Evolutionary conservation across 2,888 invertebrate species (phyloP).

Genomic region (Scaptomyza reducta): DNA sequence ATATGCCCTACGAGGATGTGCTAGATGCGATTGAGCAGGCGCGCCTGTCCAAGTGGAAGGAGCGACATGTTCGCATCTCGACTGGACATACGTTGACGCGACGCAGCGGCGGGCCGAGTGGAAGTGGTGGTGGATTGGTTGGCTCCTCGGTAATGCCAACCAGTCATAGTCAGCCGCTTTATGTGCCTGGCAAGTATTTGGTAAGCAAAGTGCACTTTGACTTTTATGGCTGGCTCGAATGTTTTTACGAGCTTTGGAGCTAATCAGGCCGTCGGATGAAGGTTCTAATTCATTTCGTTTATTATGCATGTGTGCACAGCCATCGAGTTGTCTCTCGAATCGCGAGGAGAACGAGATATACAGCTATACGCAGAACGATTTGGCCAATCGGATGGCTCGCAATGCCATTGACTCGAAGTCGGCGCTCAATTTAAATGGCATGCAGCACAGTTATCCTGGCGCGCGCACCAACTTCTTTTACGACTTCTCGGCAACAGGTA

Average conservation of each 20-base stretch:
- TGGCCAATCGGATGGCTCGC: conserved; percentile 90
- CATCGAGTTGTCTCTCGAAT: conserved; percentile 94
- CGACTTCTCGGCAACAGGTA: conserved; percentile 84
- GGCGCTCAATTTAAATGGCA: conserved; percentile 85
- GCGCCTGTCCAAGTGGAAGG: conserved; percentile 86
- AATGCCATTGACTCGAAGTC: conserved; percentile 86
- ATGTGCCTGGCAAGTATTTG: conserved; percentile 96
- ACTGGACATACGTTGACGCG: conserved; percentile 82
- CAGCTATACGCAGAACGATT: conserved; percentile 93
- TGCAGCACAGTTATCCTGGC: conserved; percentile 84
- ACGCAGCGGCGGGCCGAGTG: conserved; percentile 58
- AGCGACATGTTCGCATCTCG: conserved; percentile 84
- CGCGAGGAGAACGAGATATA: conserved; percentile 96
- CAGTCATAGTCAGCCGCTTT: conserved; percentile 93
- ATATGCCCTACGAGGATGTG: conserved; percentile 94
- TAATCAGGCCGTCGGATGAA: conserved; percentile 54
- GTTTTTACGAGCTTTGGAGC: conserved; percentile 61
- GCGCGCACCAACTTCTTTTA: conserved; percentile 84
- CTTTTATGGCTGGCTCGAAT: conserved; percentile 57
- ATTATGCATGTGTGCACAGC: conserved; percentile 86
- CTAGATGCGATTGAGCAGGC: conserved; percentile 93
- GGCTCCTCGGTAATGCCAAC: conserved; percentile 87
- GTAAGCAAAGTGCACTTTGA: conserved; percentile 86
- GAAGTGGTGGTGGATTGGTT: conserved; percentile 65
- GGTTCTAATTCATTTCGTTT: conserved; percentile 70